Conservation (phyloP, 2,113 vertebrate species). For the Cygnus atratus region DNA sequence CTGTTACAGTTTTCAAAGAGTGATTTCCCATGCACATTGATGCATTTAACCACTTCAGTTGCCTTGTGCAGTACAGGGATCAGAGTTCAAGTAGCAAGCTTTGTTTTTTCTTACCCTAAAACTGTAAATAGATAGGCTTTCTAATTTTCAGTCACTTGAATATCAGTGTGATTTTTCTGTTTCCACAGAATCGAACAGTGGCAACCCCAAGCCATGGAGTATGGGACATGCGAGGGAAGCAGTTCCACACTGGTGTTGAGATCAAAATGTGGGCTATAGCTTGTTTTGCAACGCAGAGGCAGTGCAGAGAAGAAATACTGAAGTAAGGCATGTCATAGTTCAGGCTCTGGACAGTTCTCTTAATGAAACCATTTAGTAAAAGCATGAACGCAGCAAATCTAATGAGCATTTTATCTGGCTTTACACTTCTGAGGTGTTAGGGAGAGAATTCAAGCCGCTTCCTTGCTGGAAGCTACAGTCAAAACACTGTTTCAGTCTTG, state of each 20-base stretch:
- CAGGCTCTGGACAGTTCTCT: slow-evolving; percentile 10
- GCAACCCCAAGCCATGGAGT: slow-evolving; percentile 98
- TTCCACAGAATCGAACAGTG: slow-evolving; percentile 93
- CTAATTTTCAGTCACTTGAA: not conserved
- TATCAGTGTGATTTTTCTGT: not conserved
- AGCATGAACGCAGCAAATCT: not conserved
- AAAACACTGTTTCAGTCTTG: not conserved
- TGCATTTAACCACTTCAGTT: not conserved
- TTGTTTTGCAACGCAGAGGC: slow-evolving; percentile 97
- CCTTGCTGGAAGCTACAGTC: not conserved
- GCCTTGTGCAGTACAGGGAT: not conserved
- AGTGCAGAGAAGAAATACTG: slow-evolving; percentile 97
- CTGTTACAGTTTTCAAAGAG: not conserved
- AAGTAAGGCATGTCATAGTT: slow-evolving; percentile 84
- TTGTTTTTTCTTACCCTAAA: not conserved
- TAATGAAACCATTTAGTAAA: not conserved
- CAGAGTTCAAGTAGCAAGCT: not conserved
- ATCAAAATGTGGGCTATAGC: slow-evolving; percentile 99
- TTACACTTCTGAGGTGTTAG: not conserved
- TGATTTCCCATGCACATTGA: rapidly evolving
- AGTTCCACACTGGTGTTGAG: slow-evolving; percentile 98
- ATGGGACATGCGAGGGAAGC: slow-evolving; percentile 99
- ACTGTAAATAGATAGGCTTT: not conserved
- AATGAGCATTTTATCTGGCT: not conserved
- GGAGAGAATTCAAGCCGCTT: not conserved